Percentiles rank a stretch among this genome's conserved stretches.
These are phyloP conservation scores for Erebia aethiops DNA, from an alignment of 2,888 invertebrate genomes.

Conservation along the genomic window DNA sequence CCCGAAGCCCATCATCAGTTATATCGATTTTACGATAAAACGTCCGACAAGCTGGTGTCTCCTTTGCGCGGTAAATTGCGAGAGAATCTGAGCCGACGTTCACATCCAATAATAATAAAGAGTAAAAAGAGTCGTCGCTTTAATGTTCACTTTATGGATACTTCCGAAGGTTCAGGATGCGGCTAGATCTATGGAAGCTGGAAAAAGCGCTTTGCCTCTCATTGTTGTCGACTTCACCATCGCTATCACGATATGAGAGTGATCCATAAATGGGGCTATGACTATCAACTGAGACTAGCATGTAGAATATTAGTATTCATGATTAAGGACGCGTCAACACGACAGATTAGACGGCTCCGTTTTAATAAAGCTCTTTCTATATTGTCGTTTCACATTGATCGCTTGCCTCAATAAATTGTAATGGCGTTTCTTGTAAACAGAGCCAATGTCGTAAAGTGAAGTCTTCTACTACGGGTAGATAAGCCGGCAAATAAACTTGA, in stretches of 20 bases:
- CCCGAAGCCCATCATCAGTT: slow-evolving; percentile 65
- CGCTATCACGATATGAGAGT: slow-evolving; percentile 46
- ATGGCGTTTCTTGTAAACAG: slow-evolving; percentile 53
- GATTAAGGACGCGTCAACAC: slow-evolving; percentile 26
- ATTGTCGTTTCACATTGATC: slow-evolving; percentile 35
- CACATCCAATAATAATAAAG: slow-evolving; percentile 83
- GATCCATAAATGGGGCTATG: slow-evolving; percentile 48
- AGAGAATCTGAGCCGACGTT: slow-evolving; percentile 79
- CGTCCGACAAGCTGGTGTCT: slow-evolving; percentile 66
- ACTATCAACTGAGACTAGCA: slow-evolving; percentile 32
- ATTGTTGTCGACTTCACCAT: slow-evolving; percentile 53
- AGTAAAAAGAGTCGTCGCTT: slow-evolving; percentile 82
- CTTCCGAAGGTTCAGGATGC: slow-evolving; percentile 75
- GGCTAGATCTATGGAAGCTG: slow-evolving; percentile 66
- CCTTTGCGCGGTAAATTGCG: slow-evolving; percentile 71
- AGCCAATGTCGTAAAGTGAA: slow-evolving; percentile 68
- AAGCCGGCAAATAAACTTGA: slow-evolving; percentile 76
- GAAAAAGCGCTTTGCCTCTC: slow-evolving; percentile 62
- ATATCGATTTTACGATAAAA: slow-evolving; percentile 79
- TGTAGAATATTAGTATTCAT: slow-evolving; percentile 23
- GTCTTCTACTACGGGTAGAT: slow-evolving; percentile 67
- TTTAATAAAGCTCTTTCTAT: slow-evolving; percentile 38
- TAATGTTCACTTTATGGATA: slow-evolving; percentile 80
- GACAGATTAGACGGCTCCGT: slow-evolving; percentile 30
- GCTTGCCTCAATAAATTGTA: slow-evolving; percentile 38